Evolutionary conservation across 2,113 vertebrate genomes (phyloP).

Genomic region (Noturus placidus): DNA sequence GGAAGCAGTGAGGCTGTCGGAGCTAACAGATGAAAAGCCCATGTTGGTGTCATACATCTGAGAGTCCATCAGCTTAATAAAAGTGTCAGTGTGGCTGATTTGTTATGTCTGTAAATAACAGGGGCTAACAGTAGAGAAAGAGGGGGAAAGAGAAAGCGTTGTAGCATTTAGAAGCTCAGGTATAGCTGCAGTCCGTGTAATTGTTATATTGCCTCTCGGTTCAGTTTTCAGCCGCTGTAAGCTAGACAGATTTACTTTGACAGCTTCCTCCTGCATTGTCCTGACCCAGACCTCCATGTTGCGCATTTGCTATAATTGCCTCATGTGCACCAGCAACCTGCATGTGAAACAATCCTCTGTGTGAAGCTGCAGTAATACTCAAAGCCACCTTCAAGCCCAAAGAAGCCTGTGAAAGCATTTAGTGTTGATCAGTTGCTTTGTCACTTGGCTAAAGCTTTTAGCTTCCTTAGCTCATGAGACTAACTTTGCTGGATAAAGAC

Average conservation of each 20-base stretch:
- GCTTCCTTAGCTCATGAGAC: constrained; percentile 14
- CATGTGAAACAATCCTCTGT: background rate
- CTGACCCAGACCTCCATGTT: constrained; percentile 6
- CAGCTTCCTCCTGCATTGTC: constrained; percentile 18
- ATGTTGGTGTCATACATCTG: constrained; percentile 52
- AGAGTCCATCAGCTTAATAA: constrained; percentile 60
- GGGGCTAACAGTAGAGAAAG: constrained; percentile 33
- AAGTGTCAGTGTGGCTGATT: constrained; percentile 54
- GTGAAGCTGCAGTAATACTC: background rate
- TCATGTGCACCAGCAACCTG: background rate
- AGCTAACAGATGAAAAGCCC: constrained; percentile 50
- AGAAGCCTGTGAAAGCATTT: background rate
- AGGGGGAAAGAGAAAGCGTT: background rate
- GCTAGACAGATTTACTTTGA: background rate
- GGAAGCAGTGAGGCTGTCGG: constrained; percentile 43
- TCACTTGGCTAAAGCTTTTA: constrained; percentile 35
- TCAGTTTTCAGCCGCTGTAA: background rate
- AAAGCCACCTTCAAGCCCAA: background rate
- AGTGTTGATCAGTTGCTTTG: background rate
- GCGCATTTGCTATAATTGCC: constrained; percentile 1
- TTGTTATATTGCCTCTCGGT: constrained; percentile 25
- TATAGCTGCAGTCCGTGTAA: constrained; percentile 23
- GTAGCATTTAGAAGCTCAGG: constrained; percentile 27
- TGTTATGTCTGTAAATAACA: constrained; percentile 58
- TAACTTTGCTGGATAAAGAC: constrained; percentile 27